Percentiles rank a stretch among this genome's conserved stretches.
Evolutionary conservation across 2,113 vertebrate species (phyloP).

Genomic region (Amblyornis subalaris): DNA sequence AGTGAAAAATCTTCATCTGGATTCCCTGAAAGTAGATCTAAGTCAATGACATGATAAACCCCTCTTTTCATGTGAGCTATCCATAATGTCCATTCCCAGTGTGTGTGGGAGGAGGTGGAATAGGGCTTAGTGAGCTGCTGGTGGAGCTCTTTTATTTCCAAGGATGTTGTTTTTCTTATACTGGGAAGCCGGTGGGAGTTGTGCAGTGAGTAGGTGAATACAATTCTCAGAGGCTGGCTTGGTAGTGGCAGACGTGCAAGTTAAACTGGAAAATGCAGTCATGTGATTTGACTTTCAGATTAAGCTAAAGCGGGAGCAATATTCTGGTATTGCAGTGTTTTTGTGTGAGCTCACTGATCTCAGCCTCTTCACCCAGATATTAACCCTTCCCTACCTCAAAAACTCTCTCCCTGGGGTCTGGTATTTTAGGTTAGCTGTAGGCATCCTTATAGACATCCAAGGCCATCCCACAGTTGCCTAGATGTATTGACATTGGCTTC

Average conservation of each 20-base stretch:
- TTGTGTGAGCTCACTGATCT: neutral
- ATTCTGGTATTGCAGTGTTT: neutral
- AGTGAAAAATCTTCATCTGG: neutral
- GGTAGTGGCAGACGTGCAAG: conserved; percentile 10
- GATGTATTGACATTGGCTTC: neutral
- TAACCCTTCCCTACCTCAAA: neutral
- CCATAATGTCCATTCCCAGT: neutral
- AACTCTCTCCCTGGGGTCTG: neutral
- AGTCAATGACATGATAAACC: neutral
- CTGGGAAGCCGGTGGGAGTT: conserved; percentile 4
- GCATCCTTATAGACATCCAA: neutral
- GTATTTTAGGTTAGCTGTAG: neutral
- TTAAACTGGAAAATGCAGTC: conserved; percentile 20
- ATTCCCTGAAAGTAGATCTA: neutral
- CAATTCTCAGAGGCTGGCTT: neutral
- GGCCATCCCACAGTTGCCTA: neutral
- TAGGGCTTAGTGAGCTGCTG: neutral
- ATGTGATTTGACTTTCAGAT: conserved; percentile 39
- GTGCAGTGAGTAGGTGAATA: conserved; percentile 6
- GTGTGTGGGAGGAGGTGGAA: neutral
- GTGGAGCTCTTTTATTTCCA: neutral
- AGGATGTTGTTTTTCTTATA: neutral
- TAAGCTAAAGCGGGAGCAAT: neutral
- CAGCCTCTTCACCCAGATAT: neutral
- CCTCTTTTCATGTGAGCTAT: neutral